phyloP scores from a whole-genome alignment of 2,113 vertebrate species.

The Rhynchomys soricoides region DNA sequence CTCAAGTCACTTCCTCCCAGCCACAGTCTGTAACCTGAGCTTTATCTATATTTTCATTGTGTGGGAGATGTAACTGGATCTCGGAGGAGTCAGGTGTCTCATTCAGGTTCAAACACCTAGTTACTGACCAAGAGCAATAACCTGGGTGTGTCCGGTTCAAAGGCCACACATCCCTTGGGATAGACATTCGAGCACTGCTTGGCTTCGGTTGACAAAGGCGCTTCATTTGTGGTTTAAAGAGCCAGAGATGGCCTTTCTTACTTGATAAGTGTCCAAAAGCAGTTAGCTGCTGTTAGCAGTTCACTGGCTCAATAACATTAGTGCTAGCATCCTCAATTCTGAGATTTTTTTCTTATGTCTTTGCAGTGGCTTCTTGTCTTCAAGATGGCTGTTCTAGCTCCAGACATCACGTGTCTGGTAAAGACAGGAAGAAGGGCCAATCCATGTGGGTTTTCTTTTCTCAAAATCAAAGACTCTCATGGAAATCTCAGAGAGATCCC shows the following conservation, averaged over 20 bases:
- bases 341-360: not conserved
- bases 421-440: constrained; percentile 1
- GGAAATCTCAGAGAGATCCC: not conserved
- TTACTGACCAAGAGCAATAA: not conserved
- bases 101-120: not conserved
- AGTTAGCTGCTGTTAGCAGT: not conserved
- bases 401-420: not conserved
- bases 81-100: not conserved
- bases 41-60: not conserved
- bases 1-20: not conserved
- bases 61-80: not conserved
- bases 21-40: not conserved
- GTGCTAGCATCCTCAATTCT: not conserved
- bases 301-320: not conserved
- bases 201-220: not conserved
- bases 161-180: not conserved
- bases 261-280: not conserved
- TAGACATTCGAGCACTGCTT: not conserved
- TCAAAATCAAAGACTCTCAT: not conserved
- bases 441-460: not conserved
- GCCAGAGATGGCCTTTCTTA: not conserved
- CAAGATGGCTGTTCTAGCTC: not conserved
- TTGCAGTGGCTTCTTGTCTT: not conserved
- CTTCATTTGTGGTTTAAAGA: not conserved
- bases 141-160: not conserved